phyloP scores from a whole-genome alignment of 1,140 invertebrate genomes.

The Eueides isabella region DNA sequence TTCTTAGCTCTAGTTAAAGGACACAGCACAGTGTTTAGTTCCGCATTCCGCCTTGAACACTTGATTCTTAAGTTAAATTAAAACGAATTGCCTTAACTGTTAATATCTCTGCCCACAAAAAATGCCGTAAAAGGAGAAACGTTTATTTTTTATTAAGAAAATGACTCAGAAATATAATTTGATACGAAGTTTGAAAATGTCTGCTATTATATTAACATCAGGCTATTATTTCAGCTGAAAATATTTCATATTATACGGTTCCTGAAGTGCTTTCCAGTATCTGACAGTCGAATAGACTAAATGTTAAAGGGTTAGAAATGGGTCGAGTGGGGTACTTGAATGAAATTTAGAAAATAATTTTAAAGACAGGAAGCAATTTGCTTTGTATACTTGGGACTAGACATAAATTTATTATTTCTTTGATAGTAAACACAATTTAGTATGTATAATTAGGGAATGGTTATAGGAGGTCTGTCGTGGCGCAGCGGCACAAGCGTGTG shows the following conservation, averaged over 20 bases:
- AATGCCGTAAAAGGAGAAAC: too few species aligned
- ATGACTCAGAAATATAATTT: neutral
- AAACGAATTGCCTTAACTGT: too few species aligned
- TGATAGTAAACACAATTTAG: too few species aligned
- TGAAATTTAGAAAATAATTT: neutral
- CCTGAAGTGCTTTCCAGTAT: neutral
- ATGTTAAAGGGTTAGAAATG: slow-evolving; percentile 4
- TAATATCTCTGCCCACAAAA: too few species aligned
- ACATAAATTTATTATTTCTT: neutral
- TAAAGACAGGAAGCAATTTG: neutral
- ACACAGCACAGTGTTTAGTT: neutral
- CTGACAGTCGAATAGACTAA: neutral
- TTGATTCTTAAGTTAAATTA: too few species aligned
- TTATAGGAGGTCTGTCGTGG: too few species aligned
- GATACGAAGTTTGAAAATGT: neutral
- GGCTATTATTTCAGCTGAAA: slow-evolving; percentile 1
- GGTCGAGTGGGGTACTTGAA: neutral
- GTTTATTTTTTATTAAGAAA: too few species aligned
- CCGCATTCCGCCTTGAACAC: too few species aligned
- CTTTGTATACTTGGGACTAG: neutral
- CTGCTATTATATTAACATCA: neutral
- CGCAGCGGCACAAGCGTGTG: too few species aligned
- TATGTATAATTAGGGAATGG: too few species aligned
- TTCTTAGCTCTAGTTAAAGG: neutral
- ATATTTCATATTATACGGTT: neutral